Percentiles rank a stretch among this genome's conserved stretches.
Evolutionary conservation across 2,113 vertebrate species (phyloP).

Genomic region (Willisornis vidua): DNA sequence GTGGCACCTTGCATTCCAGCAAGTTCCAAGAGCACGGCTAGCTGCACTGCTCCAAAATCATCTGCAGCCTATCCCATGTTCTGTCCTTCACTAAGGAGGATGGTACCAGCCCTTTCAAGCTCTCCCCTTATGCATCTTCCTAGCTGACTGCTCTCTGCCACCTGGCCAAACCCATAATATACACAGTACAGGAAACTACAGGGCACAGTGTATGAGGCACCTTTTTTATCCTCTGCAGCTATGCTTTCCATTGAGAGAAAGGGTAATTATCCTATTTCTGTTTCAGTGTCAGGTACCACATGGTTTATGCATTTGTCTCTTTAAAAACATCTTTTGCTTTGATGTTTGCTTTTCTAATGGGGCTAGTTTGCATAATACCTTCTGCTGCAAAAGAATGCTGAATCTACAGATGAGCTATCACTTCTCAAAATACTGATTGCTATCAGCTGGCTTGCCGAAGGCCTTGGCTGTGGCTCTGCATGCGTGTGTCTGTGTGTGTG

Average conservation of each 20-base stretch:
- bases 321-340: slow-evolving; percentile 61
- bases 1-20: slow-evolving; percentile 65
- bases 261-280: slow-evolving; percentile 50
- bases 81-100: not conserved
- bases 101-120: not conserved
- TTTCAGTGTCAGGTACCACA: slow-evolving; percentile 49
- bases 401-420: slow-evolving; percentile 70
- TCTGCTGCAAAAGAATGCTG: slow-evolving; percentile 65
- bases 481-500: slow-evolving; percentile 56
- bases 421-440: slow-evolving; percentile 69
- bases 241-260: slow-evolving; percentile 43
- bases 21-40: not conserved
- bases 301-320: slow-evolving; percentile 51
- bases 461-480: slow-evolving; percentile 59
- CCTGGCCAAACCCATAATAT: too few species aligned
- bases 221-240: slow-evolving; percentile 49
- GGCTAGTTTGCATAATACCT: slow-evolving; percentile 62
- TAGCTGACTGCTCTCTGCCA: not conserved
- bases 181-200: not conserved
- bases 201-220: not conserved
- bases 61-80: not conserved
- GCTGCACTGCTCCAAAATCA: not conserved
- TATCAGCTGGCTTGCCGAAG: slow-evolving; percentile 68
- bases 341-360: slow-evolving; percentile 68
- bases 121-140: not conserved